phyloP scores from a whole-genome alignment of 2,888 invertebrate species.

The Colletes collaris region DNA sequence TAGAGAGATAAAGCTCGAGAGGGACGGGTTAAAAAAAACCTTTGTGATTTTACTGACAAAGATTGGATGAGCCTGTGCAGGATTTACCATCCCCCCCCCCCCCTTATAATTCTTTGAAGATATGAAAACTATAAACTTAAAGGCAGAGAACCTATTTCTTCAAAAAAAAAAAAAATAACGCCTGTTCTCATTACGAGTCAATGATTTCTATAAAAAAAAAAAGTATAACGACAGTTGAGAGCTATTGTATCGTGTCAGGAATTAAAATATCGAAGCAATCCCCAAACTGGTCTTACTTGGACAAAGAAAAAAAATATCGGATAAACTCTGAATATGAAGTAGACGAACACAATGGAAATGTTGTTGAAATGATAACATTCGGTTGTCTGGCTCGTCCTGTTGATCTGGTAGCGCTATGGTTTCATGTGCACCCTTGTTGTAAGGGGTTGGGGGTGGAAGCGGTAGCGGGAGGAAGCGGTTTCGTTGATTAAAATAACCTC shows the following conservation, averaged over 20 bases:
- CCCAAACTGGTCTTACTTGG: too few species aligned
- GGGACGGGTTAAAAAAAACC: constrained; percentile 50
- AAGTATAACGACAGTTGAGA: too few species aligned
- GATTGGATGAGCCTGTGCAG: constrained; percentile 51
- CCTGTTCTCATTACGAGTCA: too few species aligned
- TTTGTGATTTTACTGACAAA: constrained; percentile 56
- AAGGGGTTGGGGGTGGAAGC: constrained; percentile 42
- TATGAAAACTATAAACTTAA: neutral
- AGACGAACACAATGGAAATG: constrained; percentile 57
- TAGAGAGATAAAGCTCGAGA: constrained; percentile 29
- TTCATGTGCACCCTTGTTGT: constrained; percentile 60
- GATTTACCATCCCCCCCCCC: constrained; percentile 1
- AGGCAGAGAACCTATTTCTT: too few species aligned
- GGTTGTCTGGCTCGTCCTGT: constrained; percentile 58
- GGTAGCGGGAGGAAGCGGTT: constrained; percentile 55
- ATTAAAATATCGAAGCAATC: too few species aligned
- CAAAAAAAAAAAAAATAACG: too few species aligned
- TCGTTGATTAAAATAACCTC: constrained; percentile 77
- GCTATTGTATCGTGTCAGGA: too few species aligned
- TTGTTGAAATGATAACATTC: constrained; percentile 66
- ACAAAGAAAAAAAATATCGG: constrained; percentile 14
- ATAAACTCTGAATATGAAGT: constrained; percentile 23
- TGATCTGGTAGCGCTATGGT: constrained; percentile 61
- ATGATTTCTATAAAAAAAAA: too few species aligned
- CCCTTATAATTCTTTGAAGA: neutral